These are phyloP conservation scores for Phyto melanocephala DNA, from an alignment of 2,888 invertebrate species.

Conservation along the genomic window DNA sequence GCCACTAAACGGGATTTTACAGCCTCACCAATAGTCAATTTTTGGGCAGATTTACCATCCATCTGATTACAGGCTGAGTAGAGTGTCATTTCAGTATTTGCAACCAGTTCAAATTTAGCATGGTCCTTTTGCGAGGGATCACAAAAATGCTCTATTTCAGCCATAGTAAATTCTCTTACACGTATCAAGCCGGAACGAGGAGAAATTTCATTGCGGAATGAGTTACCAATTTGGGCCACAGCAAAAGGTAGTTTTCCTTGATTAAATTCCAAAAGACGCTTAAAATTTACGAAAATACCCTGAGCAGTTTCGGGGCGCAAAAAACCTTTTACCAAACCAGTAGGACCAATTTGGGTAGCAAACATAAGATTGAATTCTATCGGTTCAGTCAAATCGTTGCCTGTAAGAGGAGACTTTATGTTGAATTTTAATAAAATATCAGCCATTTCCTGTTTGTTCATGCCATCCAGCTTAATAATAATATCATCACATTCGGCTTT, in stretches of 20 bases:
- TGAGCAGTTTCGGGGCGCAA: slow-evolving; percentile 99
- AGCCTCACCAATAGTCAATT: slow-evolving; percentile 90
- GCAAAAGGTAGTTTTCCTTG: slow-evolving; percentile 98
- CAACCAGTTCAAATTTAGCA: slow-evolving; percentile 90
- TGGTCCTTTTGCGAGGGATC: slow-evolving; percentile 93
- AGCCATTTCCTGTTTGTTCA: slow-evolving; percentile 93
- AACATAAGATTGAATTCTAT: slow-evolving; percentile 99
- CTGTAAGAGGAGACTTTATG: slow-evolving; percentile 97
- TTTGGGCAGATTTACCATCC: slow-evolving; percentile 93
- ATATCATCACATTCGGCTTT: slow-evolving; percentile 76
- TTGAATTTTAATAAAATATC: slow-evolving; percentile 90
- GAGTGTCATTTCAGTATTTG: slow-evolving; percentile 87
- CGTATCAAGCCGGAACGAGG: slow-evolving; percentile 96
- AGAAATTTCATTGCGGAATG: slow-evolving; percentile 99
- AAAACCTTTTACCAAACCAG: slow-evolving; percentile 94
- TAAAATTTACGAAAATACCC: slow-evolving; percentile 99
- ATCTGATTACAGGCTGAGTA: slow-evolving; percentile 99
- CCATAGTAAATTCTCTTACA: slow-evolving; percentile 99
- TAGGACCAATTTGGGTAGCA: slow-evolving; percentile 97
- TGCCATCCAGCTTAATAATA: slow-evolving; percentile 87
- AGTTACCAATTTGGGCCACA: slow-evolving; percentile 98
- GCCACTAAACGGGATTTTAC: slow-evolving; percentile 90
- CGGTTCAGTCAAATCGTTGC: slow-evolving; percentile 96
- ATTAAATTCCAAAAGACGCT: slow-evolving; percentile 97
- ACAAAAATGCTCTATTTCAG: slow-evolving; percentile 99